Evolutionary conservation across 2,113 vertebrate species (phyloP).

Genomic region (Phylloscopus whistleri): DNA sequence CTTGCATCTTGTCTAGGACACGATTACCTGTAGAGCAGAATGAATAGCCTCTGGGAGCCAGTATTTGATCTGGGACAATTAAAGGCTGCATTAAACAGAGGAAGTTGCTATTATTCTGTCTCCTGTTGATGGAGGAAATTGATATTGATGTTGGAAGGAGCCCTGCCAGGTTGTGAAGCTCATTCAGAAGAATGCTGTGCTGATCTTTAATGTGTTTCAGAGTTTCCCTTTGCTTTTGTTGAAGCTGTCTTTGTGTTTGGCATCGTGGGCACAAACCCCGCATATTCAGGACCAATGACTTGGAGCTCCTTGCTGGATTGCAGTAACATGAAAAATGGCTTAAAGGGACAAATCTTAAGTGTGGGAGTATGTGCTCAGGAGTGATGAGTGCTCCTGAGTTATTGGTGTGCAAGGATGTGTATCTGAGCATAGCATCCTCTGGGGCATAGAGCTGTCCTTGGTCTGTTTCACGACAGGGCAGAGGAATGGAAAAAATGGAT

Average conservation of each 20-base stretch:
- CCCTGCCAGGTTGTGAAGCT: neutral
- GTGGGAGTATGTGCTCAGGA: neutral
- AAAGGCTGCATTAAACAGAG: neutral
- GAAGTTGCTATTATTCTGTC: slow-evolving; percentile 28
- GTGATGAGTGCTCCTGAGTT: neutral
- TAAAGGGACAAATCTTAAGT: neutral
- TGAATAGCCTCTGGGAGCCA: neutral
- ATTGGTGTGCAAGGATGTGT: neutral
- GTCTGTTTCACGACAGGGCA: neutral
- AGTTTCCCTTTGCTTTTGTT: neutral
- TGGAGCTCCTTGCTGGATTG: accelerated
- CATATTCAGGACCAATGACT: neutral
- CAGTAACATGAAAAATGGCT: neutral
- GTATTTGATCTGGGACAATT: slow-evolving; percentile 8
- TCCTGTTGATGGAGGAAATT: slow-evolving; percentile 28
- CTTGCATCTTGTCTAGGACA: neutral
- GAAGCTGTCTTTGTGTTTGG: neutral
- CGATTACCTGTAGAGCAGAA: neutral
- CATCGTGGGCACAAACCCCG: accelerated
- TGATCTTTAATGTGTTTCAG: neutral
- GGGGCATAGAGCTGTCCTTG: neutral
- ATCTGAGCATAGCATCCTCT: neutral
- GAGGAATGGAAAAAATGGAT: neutral
- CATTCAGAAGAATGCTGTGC: neutral
- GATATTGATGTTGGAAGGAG: slow-evolving; percentile 26